These are phyloP conservation scores for Euzetes globulus DNA, from an alignment of 2,888 invertebrate genomes.

Conservation along the genomic window DNA sequence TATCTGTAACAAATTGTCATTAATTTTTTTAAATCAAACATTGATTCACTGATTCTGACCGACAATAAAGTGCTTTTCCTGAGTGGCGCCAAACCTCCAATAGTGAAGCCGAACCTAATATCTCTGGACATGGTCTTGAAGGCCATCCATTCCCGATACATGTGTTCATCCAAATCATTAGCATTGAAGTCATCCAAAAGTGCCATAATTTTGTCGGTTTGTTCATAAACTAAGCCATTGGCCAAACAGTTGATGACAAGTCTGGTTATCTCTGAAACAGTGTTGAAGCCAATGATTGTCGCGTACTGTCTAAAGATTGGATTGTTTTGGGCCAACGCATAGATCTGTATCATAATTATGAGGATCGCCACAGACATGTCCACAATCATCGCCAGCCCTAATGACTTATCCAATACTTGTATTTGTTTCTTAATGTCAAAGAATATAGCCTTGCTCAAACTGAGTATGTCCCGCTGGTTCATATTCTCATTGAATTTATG, in stretches of 20 bases:
- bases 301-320: not conserved
- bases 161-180: not conserved
- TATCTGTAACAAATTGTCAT: not conserved
- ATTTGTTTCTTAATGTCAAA: not conserved
- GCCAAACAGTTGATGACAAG: not conserved
- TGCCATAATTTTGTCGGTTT: not conserved
- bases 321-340: not conserved
- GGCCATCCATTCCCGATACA: not conserved
- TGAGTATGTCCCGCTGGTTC: not conserved
- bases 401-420: not conserved
- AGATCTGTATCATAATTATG: not conserved
- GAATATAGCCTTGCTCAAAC: not conserved
- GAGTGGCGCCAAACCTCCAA: not conserved
- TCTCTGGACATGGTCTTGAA: not conserved
- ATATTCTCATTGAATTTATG: not conserved
- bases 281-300: not conserved
- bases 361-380: not conserved
- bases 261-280: not conserved
- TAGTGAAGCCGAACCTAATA: not conserved
- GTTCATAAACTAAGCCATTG: conserved; percentile 14
- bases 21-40: not conserved
- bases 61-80: not conserved
- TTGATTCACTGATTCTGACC: not conserved
- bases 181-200: not conserved
- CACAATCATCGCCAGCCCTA: not conserved